Conservation (phyloP, 1,140 invertebrate genomes). For the Ladona fulva region DNA sequence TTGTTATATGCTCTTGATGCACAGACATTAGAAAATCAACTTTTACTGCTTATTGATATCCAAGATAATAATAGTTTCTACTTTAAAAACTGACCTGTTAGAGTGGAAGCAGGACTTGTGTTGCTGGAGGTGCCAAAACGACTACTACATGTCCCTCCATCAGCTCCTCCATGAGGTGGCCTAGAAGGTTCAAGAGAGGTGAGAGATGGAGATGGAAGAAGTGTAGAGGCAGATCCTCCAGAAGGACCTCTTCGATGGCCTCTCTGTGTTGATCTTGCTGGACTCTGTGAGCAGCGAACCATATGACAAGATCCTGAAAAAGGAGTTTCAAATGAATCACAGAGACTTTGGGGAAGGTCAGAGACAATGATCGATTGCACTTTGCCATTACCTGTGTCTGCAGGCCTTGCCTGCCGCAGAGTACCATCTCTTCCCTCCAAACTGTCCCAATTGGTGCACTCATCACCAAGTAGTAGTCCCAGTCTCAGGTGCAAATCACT, state of each 20-base stretch:
- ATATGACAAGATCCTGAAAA: neutral
- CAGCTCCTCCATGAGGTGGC: constrained; percentile 27
- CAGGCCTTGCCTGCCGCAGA: too few species aligned
- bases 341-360: too few species aligned
- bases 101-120: constrained; percentile 77
- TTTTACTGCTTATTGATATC: too few species aligned
- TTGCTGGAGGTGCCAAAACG: constrained; percentile 49
- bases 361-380: too few species aligned
- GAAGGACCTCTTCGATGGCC: constrained; percentile 16
- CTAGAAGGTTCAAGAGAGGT: constrained; percentile 27
- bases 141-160: neutral
- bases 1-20: too few species aligned
- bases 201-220: neutral
- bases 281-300: neutral
- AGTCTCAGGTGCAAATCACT: constrained; percentile 76
- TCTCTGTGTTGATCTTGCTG: constrained; percentile 27
- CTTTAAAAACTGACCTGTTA: constrained; percentile 54
- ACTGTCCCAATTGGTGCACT: constrained; percentile 18
- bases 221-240: neutral
- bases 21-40: too few species aligned
- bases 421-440: too few species aligned
- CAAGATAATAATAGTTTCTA: too few species aligned
- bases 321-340: too few species aligned
- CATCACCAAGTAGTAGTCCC: constrained; percentile 69
- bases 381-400: too few species aligned